Evolutionary conservation across 2,113 vertebrate species (phyloP).

Genomic region (Alectura lathami): DNA sequence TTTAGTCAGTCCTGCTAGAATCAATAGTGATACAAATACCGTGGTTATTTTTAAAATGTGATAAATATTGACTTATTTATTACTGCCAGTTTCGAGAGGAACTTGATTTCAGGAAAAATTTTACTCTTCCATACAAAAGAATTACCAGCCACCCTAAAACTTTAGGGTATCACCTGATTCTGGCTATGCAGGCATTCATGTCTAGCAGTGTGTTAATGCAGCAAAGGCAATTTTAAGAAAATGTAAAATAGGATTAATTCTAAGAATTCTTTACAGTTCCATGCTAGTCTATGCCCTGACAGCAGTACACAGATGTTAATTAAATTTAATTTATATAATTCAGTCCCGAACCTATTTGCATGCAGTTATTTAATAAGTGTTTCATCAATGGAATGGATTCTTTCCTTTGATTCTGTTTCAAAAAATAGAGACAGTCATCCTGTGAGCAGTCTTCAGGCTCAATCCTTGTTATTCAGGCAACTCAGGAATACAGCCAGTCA

Average conservation of each 20-base stretch:
- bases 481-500: neutral
- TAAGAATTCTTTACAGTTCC: neutral
- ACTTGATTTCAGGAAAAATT: neutral
- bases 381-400: neutral
- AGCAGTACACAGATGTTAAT: constrained; percentile 39
- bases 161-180: neutral
- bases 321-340: constrained; percentile 39
- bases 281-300: neutral
- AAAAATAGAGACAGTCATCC: neutral
- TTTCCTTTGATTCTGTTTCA: neutral
- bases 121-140: neutral
- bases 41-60: neutral
- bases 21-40: neutral
- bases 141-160: neutral
- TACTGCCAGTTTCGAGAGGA: neutral
- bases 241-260: constrained; percentile 4
- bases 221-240: neutral
- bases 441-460: neutral
- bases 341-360: neutral
- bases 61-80: neutral
- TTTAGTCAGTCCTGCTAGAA: neutral
- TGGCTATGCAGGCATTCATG: neutral
- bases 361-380: constrained; percentile 32
- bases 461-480: neutral
- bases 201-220: neutral